Evolutionary conservation across 2,797 vertebrate genomes (phyloP).

Genomic region (Coccyzus lansbergi): DNA sequence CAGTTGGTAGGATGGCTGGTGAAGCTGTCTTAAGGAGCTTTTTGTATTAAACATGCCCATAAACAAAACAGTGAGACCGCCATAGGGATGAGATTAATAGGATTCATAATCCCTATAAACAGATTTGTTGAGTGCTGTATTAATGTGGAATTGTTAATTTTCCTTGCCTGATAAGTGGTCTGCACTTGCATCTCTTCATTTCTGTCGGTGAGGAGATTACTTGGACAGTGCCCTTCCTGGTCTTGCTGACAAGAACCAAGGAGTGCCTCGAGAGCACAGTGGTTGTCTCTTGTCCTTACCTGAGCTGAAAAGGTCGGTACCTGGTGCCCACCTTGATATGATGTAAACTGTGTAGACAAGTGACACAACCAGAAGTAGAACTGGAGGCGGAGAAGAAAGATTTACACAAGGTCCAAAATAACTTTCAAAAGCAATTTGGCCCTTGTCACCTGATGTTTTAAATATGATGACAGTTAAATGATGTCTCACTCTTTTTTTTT

Average conservation of each 20-base stretch:
- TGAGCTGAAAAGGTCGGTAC: not conserved
- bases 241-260: not conserved
- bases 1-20: constrained; percentile 41
- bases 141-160: constrained; percentile 62
- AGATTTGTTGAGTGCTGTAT: constrained; percentile 45
- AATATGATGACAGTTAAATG: not conserved
- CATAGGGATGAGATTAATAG: constrained; percentile 65
- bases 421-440: not conserved
- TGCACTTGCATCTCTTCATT: not conserved
- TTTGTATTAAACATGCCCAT: constrained; percentile 48
- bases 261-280: not conserved
- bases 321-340: fast-evolving
- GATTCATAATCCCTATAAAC: constrained; percentile 67
- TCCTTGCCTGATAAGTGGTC: constrained; percentile 15
- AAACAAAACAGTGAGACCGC: constrained; percentile 48
- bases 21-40: constrained; percentile 62
- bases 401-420: not conserved
- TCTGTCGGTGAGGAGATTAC: not conserved
- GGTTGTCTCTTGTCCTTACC: not conserved
- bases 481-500: not conserved
- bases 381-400: not conserved
- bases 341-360: not conserved
- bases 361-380: not conserved
- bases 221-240: not conserved
- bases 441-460: not conserved